Base-by-base conservation (phyloP, 2,888 invertebrate genomes). In the Tipula confusa region DNA sequence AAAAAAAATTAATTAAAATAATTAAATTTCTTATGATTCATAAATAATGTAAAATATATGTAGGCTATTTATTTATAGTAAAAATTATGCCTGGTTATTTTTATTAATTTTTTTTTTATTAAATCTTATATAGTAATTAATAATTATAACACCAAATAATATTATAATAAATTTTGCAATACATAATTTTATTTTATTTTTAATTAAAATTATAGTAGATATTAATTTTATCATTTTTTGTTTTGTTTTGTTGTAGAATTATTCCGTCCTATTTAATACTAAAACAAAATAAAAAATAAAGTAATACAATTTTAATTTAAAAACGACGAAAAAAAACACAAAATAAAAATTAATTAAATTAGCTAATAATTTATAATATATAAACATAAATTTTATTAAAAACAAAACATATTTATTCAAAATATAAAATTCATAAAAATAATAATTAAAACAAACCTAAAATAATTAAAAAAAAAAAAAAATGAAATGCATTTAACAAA, bases 201-300 rank as follows among this genome's bases (percentile, higher is more conserved):
- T 43, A 43, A 43, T 43, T n/a, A n/a, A n/a, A n/a, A n/a, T n/a
- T n/a, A n/a, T n/a, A n/a, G n/a, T n/a, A n/a, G n/a, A n/a, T n/a
- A n/a, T n/a, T 5, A 43, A 43, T 18, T 24, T 4, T 64, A 64
- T 64, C 18, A 24, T 64, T 64, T 64, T 24, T 64, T 64, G 64
- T 64, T 9, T 64, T 64, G 18, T 64, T 24, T 18, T 64, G 18
- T 64, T 64, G 64, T 64, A 64, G 64, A 64, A 24, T 64, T 64
- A 64, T 64, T 64, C 64, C 64, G 64, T 64, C 64, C 64, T 64
- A n/a, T n/a, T n/a, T n/a, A 64, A 64, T 64, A 64, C 64, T 64
- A 64, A 64, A 33, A 0, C 6, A 33, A 33, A 33, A 33, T 33
- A 33, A 9, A n/a, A n/a, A 33, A 64, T 24, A 64, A 64, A 64